Conservation (phyloP, 2,797 vertebrate species). For the Tamandua tetradactyla region DNA sequence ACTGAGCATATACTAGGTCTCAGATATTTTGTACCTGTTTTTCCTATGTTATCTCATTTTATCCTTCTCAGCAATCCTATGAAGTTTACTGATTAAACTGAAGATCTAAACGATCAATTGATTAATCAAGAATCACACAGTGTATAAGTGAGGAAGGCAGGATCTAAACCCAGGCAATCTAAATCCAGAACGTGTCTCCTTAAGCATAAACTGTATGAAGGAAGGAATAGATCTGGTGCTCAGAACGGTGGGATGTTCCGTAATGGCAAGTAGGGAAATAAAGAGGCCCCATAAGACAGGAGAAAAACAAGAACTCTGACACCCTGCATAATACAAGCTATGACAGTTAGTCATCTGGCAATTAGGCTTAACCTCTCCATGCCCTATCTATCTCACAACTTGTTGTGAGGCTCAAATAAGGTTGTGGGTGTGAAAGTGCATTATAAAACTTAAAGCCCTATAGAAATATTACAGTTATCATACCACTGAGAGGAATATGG, state of each 20-base stretch:
- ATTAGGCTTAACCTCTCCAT: constrained; percentile 36
- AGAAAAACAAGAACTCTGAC: constrained; percentile 18
- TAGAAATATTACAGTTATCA: not conserved
- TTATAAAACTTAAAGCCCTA: constrained; percentile 35
- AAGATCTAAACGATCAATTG: not conserved
- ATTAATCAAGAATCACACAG: not conserved
- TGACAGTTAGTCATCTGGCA: not conserved
- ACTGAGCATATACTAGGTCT: not conserved
- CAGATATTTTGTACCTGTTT: too few species aligned
- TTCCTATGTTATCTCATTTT: not conserved
- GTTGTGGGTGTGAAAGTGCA: constrained; percentile 53
- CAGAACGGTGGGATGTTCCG: not conserved
- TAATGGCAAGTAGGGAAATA: not conserved
- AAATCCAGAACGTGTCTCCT: not conserved
- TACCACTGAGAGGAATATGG: not conserved
- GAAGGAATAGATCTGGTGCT: not conserved
- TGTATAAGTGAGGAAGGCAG: not conserved
- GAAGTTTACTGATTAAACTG: not conserved
- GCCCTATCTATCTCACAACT: not conserved
- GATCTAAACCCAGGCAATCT: not conserved
- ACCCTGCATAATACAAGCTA: not conserved
- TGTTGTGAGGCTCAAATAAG: constrained; percentile 60
- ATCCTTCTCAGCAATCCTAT: not conserved
- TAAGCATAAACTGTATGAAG: not conserved
- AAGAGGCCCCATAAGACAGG: not conserved